phyloP scores from a whole-genome alignment of 2,797 vertebrate genomes.

The Netta rufina region DNA sequence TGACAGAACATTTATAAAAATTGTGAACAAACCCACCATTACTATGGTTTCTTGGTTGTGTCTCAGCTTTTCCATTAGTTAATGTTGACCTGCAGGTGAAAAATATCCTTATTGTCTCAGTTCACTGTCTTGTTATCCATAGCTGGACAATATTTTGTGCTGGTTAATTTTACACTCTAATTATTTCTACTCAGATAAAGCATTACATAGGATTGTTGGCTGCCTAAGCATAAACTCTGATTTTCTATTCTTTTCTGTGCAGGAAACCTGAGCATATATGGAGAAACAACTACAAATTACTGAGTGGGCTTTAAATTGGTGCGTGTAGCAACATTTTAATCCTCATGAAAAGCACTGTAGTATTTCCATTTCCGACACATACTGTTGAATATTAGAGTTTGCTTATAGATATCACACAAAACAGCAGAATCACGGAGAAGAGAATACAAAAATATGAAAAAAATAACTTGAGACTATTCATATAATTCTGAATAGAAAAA shows the following conservation, averaged over 20 bases:
- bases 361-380: not conserved
- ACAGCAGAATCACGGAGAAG: not conserved
- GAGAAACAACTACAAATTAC: not conserved
- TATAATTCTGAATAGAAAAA: not conserved
- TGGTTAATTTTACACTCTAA: not conserved
- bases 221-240: not conserved
- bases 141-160: not conserved
- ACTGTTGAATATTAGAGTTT: not conserved
- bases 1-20: not conserved
- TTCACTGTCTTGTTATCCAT: not conserved
- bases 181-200: not conserved
- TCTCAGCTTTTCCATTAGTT: not conserved
- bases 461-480: not conserved
- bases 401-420: not conserved
- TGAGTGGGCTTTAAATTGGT: not conserved
- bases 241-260: not conserved
- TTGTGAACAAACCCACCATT: not conserved
- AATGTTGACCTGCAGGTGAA: fast-evolving
- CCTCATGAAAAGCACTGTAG: not conserved
- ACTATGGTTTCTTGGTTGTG: not conserved
- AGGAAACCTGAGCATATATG: not conserved
- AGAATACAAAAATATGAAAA: not conserved
- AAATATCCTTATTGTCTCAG: not conserved
- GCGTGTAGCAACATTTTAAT: not conserved
- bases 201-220: not conserved